These are phyloP conservation scores for Myotis daubentonii DNA, from an alignment of 2,797 vertebrate genomes.

Conservation along the genomic window DNA sequence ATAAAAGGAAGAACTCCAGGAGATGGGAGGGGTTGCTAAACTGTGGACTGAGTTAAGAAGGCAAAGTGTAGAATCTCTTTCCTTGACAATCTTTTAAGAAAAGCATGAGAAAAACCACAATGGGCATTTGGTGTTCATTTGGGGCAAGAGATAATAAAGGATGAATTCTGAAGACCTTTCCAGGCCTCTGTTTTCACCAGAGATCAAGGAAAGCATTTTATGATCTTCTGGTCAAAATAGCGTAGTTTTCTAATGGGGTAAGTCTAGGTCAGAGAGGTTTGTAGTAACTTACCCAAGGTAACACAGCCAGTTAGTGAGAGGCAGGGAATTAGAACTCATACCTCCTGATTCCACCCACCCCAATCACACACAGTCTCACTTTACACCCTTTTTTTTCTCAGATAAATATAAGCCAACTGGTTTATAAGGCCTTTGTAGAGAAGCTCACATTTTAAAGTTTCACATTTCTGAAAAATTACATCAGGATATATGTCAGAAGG, in stretches of 20 bases:
- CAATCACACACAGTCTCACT: neutral
- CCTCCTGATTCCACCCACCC: neutral
- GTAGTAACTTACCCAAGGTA: neutral
- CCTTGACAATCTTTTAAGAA: conserved; percentile 29
- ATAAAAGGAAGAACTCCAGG: conserved; percentile 52
- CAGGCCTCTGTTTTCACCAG: neutral
- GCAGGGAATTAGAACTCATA: neutral
- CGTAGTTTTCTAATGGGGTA: neutral
- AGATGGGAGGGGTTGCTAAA: conserved; percentile 33
- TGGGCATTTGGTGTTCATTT: neutral
- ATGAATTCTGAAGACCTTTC: neutral
- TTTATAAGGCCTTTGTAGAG: neutral
- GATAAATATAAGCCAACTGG: conserved; percentile 45
- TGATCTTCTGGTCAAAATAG: conserved; percentile 22
- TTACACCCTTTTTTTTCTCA: neutral
- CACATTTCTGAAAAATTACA: conserved; percentile 66
- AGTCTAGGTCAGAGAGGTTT: neutral
- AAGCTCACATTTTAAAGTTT: conserved; percentile 47
- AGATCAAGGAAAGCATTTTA: conserved; percentile 15
- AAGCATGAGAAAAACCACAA: neutral
- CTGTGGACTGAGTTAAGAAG: neutral
- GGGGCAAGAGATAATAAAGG: neutral
- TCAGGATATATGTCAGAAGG: conserved; percentile 69
- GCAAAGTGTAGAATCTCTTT: conserved; percentile 34
- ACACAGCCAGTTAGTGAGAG: neutral